Evolutionary conservation across 2,113 vertebrate species (phyloP), one percentile per base, ranked within the genome.

Genomic region (Semnopithecus entellus): DNA sequence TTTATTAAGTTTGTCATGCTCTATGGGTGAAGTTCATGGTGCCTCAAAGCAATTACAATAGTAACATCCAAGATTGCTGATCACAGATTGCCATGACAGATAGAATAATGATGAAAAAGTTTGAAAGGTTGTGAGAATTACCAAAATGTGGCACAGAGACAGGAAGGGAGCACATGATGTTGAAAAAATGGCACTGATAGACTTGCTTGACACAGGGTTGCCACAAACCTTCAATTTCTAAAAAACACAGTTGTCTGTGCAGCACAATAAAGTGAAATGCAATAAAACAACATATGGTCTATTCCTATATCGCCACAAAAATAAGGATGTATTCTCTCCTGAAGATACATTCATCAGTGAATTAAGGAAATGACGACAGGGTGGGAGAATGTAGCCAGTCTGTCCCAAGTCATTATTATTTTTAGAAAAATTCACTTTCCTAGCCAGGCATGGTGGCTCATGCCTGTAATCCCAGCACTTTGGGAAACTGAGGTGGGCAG

Each of bases 311-410:
- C 5, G 43, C 13, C n/a, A 86, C 6, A 94, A 96, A 91, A 90
- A 76, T 81, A 43, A 94, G 16, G 40, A 90, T 22, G 57, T 27
- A 50, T 88, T 94, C 16, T 88, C 30, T 90, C n/a, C n/a, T 88
- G 90, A 93, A 87, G 61, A 88, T 86, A 35, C 23, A 95, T 59
- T 96, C 22, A 43, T 64, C 50, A 72, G 16, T 94, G 38, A 97
- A 93, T 40, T 79, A 85, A 95, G 50, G 22, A 96, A 97, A 85
- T 82, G 23, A 91, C 22, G 68, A 82, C 17, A 78, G 68, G 86
- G 66, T 95, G 81, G 50, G 20, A 95, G 27, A 83, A 91, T 72
- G 35, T 57, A 38, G 66, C 59, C 35, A 38, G 48, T 86, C 14
- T 17, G 84, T 83, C 45, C 23, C 23, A 96, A 93, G 27, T 75